Evolutionary conservation across 2,113 vertebrate species (phyloP), one percentile per base, ranked within the genome.

Genomic region (Hemichromis elongatus): DNA sequence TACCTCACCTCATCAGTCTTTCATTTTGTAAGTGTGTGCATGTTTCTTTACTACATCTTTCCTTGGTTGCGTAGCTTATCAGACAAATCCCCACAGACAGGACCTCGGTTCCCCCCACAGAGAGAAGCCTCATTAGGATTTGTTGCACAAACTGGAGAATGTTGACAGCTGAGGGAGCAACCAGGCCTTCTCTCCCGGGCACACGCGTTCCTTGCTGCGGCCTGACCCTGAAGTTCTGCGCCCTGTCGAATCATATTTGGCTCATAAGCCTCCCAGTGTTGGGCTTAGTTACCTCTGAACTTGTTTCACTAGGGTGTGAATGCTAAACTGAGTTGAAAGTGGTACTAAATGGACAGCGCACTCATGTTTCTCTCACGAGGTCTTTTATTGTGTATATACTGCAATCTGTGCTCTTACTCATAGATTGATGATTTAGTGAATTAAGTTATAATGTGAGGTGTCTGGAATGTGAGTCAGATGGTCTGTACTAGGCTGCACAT

Each of bases 101-200:
- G 83, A 55, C 47, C 53, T 70, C 11, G 9, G n/a, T 40, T 70
- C 84, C 79, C 82, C 92, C 90, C 35, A 47, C 87, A 86, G 93
- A 93, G 93, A 80, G 42, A 78, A 83, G 90, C 86, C 87, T 94
- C 92, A 92, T 95, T 94, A 94, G 90, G 92, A 85, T 91, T 87
- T 92, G 90, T 86, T 93, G 94, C 91, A 86, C 90, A 89, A 92
- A 81, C 89, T 68, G 79, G 45, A 86, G 89, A 79, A 90, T 82
- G 81, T 70, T 55, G 89, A 77, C 78, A 77, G 85, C 89, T 81
- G 57, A 90, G 80, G 82, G 78, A 84, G 83, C 77, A 77, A 42
- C 55, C 18, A 37, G 88, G 61, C 55, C 59, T 82, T 79, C 52
- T 79, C 84, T 90, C 84, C 73, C 16, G 13, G 68, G 84, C 87